Evolutionary conservation across 2,113 vertebrate species (phyloP).

Genomic region (Elaphurus davidianus): DNA sequence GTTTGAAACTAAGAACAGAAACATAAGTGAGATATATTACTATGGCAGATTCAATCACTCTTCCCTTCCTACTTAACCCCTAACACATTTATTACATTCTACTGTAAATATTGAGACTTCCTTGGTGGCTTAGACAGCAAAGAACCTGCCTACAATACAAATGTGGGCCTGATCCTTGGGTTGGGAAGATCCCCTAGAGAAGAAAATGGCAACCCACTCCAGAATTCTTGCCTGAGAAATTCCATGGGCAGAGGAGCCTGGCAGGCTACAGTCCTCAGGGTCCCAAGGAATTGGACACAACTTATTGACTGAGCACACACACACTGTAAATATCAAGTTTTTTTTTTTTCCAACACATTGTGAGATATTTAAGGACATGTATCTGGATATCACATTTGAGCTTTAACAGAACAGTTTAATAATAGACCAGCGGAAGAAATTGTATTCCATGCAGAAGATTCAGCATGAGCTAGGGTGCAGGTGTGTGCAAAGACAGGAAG

Average conservation of each 20-base stretch:
- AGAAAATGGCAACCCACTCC: neutral
- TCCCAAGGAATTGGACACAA: neutral
- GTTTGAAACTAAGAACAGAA: neutral
- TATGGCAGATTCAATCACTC: neutral
- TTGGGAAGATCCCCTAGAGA: neutral
- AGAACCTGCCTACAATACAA: neutral
- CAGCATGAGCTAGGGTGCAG: neutral
- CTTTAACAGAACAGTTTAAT: neutral
- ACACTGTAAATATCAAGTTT: neutral
- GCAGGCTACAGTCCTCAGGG: neutral
- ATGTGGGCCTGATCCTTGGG: neutral
- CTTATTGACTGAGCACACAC: neutral
- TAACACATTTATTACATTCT: neutral
- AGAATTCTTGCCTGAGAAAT: neutral
- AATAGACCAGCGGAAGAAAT: neutral
- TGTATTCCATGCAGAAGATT: neutral
- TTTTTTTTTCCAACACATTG: neutral
- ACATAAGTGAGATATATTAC: neutral
- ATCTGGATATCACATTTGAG: neutral
- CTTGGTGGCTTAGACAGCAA: neutral
- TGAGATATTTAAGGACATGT: neutral
- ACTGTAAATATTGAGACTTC: neutral
- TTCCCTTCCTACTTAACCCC: neutral
- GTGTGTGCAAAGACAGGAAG: neutral
- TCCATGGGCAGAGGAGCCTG: neutral